These are phyloP conservation scores for Numenius arquata DNA, from an alignment of 2,113 vertebrate species.

Conservation along the genomic window DNA sequence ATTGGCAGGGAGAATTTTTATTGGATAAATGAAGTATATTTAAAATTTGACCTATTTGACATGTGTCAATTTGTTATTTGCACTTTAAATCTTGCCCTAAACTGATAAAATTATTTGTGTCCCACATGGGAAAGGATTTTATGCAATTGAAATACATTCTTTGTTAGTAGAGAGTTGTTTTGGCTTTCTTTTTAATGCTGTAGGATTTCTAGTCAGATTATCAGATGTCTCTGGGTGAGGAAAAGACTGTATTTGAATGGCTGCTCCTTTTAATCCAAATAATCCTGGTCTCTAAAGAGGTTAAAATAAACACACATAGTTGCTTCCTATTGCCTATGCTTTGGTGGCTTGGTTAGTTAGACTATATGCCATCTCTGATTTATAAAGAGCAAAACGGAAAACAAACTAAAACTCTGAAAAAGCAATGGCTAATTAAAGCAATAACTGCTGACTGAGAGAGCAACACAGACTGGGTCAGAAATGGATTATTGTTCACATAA, in stretches of 20 bases:
- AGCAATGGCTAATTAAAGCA: neutral
- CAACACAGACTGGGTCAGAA: neutral
- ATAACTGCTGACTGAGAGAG: neutral
- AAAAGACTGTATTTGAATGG: conserved; percentile 8
- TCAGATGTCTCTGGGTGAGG: conserved; percentile 16
- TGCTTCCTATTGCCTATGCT: neutral
- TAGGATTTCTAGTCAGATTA: conserved; percentile 41
- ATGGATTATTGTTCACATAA: neutral
- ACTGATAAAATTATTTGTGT: conserved; percentile 13
- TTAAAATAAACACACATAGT: neutral
- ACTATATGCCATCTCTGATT: neutral
- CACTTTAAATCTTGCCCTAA: conserved; percentile 17
- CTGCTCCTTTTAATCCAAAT: conserved; percentile 45
- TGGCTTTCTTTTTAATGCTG: conserved; percentile 9
- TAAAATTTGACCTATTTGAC: neutral
- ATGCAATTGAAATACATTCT: neutral
- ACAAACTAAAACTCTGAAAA: neutral
- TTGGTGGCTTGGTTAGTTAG: conserved; percentile 1
- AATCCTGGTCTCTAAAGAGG: conserved; percentile 64
- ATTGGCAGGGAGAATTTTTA: neutral
- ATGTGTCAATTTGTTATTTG: conserved; percentile 28
- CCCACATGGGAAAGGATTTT: conserved; percentile 22
- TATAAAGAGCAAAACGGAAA: neutral
- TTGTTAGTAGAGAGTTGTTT: neutral
- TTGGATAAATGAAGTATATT: neutral